phyloP scores from a whole-genome alignment of 2,113 vertebrate species.

The Patagioenas fasciata region DNA sequence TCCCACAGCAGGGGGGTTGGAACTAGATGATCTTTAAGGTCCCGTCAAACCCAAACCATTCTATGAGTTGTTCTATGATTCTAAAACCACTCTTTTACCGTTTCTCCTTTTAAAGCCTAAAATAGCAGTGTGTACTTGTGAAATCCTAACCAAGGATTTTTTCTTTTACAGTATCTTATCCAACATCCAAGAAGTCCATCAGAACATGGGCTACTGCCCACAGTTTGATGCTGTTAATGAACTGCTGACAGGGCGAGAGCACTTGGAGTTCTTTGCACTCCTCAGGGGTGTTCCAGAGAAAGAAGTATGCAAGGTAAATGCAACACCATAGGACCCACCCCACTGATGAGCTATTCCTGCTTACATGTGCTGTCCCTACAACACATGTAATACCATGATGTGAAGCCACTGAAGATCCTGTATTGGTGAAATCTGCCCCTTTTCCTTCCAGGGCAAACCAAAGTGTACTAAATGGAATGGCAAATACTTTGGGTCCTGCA shows the following conservation, averaged over 20 bases:
- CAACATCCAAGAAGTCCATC: constrained; percentile 90
- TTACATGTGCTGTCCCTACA: neutral
- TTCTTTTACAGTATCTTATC: constrained; percentile 84
- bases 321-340: neutral
- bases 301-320: constrained; percentile 90
- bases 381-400: neutral
- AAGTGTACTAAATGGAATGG: neutral
- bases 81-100: neutral
- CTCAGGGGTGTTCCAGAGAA: constrained; percentile 91
- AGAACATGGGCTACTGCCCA: constrained; percentile 97
- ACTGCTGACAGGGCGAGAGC: constrained; percentile 92
- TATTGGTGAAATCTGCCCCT: neutral
- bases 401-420: neutral
- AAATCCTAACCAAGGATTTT: neutral
- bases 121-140: neutral
- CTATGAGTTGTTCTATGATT: neutral
- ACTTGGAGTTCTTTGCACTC: constrained; percentile 94
- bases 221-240: constrained; percentile 98
- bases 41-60: too few species aligned
- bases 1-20: too few species aligned
- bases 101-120: neutral
- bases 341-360: neutral
- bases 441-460: neutral
- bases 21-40: too few species aligned
- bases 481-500: neutral